Base-by-base conservation (phyloP, 2,888 invertebrate genomes). In the Electrophaes corylata region DNA sequence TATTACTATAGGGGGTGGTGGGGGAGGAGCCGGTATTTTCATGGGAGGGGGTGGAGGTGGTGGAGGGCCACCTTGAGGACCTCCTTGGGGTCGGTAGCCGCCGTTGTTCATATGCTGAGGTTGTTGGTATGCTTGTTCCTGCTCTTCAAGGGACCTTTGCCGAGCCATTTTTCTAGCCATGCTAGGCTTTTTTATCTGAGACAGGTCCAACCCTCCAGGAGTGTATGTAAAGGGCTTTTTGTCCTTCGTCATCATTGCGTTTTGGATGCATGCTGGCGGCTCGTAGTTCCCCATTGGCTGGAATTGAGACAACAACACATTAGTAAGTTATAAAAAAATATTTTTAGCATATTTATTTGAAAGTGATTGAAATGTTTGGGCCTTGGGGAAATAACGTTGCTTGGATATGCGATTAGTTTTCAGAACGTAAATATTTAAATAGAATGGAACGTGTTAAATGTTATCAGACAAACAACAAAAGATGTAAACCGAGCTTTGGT, bases 161-260 rank as follows among this genome's bases (percentile, higher is more conserved):
- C 86, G 78, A 59, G 93, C 94, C 76, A 96, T 84, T 64, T 98
- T 92, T 68, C 96, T 93, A 2, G 96, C 96, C 97, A 98, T 97
- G 70, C 97, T 94, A 8, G 98, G 98, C 51, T 97, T 97, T 63
- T 95, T 94, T 61, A 98, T 97, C 87, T 98, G 97, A 8, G 97
- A 97, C 49, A 98, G 92, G 84, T 98, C 97, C 58, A 98, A 93
- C 65, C 98, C 98, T 14, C 98, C 98, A 1, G 98, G 98, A 14
- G 98, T 97, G 84, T 98, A 98, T n/a, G 98, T 98, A 83, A 98
- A 98, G 10, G 98, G 98, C 78, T 98, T 98, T 86, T 98, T 98
- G 86, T 98, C 98, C 88, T 98, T 98, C 74, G 96, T 97, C 95
- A 97, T 95, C 97, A 97, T 97, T 29, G 98, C 97, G 84, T 97